Conservation (phyloP, 2,113 vertebrate species). For the Seriola rivoliana region DNA sequence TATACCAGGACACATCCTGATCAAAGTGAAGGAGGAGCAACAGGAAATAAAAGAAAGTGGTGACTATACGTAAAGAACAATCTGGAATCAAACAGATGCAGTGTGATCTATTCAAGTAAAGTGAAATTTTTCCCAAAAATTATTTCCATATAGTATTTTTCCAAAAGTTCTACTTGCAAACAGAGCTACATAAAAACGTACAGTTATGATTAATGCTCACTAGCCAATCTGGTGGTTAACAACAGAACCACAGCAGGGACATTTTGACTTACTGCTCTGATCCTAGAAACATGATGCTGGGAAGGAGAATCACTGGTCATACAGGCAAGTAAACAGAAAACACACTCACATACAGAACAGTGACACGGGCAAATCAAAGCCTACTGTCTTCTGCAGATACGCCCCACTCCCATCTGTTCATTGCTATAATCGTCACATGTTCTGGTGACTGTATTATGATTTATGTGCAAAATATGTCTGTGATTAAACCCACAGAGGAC, state of each 20-base stretch:
- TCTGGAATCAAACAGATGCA: not conserved
- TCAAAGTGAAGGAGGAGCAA: conserved; percentile 6
- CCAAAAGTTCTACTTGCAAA: not conserved
- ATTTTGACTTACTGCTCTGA: conserved; percentile 21
- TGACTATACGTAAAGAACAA: conserved; percentile 3
- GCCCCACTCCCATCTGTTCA: conserved; percentile 77
- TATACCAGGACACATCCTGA: not conserved
- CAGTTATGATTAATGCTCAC: not conserved
- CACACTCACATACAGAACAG: conserved; percentile 32
- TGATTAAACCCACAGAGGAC: not conserved
- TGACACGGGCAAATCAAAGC: conserved; percentile 56
- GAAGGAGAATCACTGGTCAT: conserved; percentile 38
- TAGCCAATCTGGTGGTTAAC: not conserved
- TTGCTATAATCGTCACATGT: conserved; percentile 42
- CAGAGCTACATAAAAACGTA: not conserved
- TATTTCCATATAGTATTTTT: not conserved
- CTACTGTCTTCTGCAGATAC: conserved; percentile 57
- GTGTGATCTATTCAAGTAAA: not conserved
- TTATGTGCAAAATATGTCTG: conserved; percentile 30
- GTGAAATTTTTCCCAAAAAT: not conserved
- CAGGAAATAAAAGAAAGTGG: conserved; percentile 36
- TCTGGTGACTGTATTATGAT: conserved; percentile 45
- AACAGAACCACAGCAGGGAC: not conserved
- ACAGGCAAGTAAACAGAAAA: conserved; percentile 39
- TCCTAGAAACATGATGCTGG: not conserved